A percentile compares a stretch with the other conserved stretches of the same genome.
phyloP scores from a whole-genome alignment of 2,797 vertebrate species.

The Pseudotriccus pelzelni region DNA sequence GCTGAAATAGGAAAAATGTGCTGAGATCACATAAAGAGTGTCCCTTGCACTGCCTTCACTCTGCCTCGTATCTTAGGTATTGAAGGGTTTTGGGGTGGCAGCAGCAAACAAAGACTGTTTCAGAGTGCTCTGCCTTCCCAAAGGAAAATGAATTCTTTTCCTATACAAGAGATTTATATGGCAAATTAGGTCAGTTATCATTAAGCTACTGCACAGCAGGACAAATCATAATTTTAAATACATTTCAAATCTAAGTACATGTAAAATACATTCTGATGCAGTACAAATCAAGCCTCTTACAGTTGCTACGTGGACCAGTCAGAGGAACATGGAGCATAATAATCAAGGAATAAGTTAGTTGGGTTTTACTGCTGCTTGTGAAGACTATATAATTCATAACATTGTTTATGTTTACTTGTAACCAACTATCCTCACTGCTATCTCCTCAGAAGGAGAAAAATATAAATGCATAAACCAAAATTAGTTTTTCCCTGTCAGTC shows the following conservation, averaged over 20 bases:
- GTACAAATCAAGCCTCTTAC: slow-evolving; percentile 23
- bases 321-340: neutral
- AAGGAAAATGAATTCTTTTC: neutral
- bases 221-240: slow-evolving; percentile 57
- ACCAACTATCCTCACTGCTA: neutral
- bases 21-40: neutral
- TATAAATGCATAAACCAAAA: neutral
- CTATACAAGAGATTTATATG: slow-evolving; percentile 12
- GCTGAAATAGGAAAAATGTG: neutral
- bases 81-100: neutral
- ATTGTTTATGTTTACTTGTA: neutral
- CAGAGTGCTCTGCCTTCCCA: neutral
- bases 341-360: neutral
- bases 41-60: rapidly evolving
- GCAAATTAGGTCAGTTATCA: slow-evolving; percentile 47
- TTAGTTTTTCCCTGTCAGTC: neutral
- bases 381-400: neutral
- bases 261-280: slow-evolving; percentile 27
- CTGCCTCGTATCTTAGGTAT: neutral
- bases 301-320: neutral
- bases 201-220: slow-evolving; percentile 41
- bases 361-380: neutral
- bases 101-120: neutral
- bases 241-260: slow-evolving; percentile 9
- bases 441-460: neutral